These are phyloP conservation scores for Oophaga sylvatica DNA, from an alignment of 2,797 vertebrate species.

Conservation along the genomic window DNA sequence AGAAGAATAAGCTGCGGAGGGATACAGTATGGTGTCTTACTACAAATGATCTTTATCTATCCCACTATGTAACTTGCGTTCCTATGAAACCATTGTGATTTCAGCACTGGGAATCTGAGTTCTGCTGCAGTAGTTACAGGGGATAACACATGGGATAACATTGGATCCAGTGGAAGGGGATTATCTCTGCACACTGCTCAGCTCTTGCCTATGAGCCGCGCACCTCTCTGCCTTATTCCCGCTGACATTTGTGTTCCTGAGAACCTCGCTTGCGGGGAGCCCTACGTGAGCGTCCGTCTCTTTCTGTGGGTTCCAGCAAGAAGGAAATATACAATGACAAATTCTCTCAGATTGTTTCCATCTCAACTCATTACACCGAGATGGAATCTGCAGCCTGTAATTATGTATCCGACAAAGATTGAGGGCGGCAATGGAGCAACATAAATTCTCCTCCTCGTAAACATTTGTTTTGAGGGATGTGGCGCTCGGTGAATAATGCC, in stretches of 20 bases:
- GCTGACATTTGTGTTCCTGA: conserved; percentile 10
- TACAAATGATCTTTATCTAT: too few species aligned
- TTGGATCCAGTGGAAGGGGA: background rate
- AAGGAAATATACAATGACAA: conserved; percentile 34
- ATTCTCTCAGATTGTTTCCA: conserved; percentile 48
- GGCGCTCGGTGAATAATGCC: background rate
- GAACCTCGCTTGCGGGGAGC: background rate
- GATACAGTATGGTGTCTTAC: too few species aligned
- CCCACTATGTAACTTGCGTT: background rate
- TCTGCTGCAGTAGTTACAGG: background rate
- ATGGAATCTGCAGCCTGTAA: conserved; percentile 28
- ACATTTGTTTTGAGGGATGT: conserved; percentile 20
- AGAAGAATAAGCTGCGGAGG: too few species aligned
- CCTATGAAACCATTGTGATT: background rate
- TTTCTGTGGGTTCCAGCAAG: conserved; percentile 8
- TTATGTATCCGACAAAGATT: conserved; percentile 21
- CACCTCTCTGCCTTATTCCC: conserved; percentile 5
- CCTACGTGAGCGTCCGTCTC: background rate
- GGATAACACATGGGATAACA: background rate
- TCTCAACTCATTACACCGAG: conserved; percentile 42
- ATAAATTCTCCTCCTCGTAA: conserved; percentile 14
- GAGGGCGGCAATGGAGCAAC: background rate
- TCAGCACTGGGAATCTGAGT: background rate
- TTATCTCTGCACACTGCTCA: background rate
- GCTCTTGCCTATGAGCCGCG: background rate